Percentiles rank a stretch among this genome's conserved stretches.
These are phyloP conservation scores for Listrodromus nycthemerus DNA, from an alignment of 2,888 invertebrate genomes.

Conservation along the genomic window DNA sequence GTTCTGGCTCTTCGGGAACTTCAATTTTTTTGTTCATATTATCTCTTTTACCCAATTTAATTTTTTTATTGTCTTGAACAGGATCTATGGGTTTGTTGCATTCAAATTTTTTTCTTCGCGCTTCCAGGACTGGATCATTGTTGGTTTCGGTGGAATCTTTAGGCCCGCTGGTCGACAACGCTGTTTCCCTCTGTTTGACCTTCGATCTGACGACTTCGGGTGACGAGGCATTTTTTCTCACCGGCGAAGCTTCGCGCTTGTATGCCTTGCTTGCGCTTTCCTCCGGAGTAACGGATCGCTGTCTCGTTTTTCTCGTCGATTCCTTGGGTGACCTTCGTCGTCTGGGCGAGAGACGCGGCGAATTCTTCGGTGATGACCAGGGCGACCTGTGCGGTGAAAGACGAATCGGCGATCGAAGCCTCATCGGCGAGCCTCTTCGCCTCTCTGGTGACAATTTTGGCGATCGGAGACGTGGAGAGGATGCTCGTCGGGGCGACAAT, in stretches of 20 bases:
- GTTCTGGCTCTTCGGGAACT: slow-evolving; percentile 17
- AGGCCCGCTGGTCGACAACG: background rate
- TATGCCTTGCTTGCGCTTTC: slow-evolving; percentile 60
- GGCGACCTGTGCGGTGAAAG: slow-evolving; percentile 75
- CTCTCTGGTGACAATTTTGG: slow-evolving; percentile 71
- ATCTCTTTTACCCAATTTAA: slow-evolving; percentile 80
- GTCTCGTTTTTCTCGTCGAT: slow-evolving; percentile 69
- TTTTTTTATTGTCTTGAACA: slow-evolving; percentile 85
- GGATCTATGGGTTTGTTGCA: slow-evolving; percentile 84
- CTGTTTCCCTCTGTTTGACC: slow-evolving; percentile 65
- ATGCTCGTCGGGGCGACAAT: slow-evolving; percentile 72
- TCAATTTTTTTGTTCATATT: slow-evolving; percentile 64
- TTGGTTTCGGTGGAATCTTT: slow-evolving; percentile 72
- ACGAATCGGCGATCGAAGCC: slow-evolving; percentile 72
- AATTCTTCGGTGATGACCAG: slow-evolving; percentile 74
- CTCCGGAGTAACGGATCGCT: slow-evolving; percentile 73
- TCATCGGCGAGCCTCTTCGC: slow-evolving; percentile 62
- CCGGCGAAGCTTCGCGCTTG: slow-evolving; percentile 68
- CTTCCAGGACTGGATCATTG: slow-evolving; percentile 85
- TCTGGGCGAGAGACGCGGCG: slow-evolving; percentile 76
- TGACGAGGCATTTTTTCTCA: slow-evolving; percentile 65
- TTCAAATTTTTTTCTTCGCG: slow-evolving; percentile 86
- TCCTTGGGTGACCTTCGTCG: slow-evolving; percentile 77
- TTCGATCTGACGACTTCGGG: slow-evolving; percentile 59
- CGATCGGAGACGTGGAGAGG: slow-evolving; percentile 71